A percentile compares a stretch with the other conserved stretches of the same genome.
Conservation (phyloP, 1,140 invertebrate species). For the Drosophila tani region DNA sequence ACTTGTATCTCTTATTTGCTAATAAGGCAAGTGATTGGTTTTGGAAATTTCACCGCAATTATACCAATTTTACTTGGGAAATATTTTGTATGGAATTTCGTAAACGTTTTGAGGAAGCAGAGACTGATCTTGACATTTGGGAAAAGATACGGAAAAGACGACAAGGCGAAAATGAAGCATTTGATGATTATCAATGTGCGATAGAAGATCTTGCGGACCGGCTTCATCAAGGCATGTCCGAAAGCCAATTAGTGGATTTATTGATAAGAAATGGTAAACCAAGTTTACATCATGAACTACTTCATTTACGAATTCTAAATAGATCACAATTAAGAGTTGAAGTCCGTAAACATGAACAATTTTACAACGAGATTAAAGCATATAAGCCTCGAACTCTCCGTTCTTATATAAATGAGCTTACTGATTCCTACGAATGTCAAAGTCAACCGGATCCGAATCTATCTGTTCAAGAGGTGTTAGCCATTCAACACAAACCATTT, state of each 20-base stretch:
- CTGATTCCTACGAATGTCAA: no score
- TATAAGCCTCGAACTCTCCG: neutral
- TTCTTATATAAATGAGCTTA: neutral
- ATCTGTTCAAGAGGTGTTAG: neutral
- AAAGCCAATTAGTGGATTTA: no score
- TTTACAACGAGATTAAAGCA: neutral
- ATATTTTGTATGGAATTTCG: constrained; percentile 1
- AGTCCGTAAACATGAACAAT: constrained; percentile 1
- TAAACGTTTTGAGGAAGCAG: neutral
- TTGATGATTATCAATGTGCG: no score
- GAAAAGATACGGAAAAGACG: neutral
- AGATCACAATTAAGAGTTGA: neutral
- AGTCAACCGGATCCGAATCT: neutral
- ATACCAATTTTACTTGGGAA: neutral
- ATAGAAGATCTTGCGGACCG: no score
- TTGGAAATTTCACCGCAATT: constrained; percentile 2
- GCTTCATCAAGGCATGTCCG: no score
- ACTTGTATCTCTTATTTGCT: neutral
- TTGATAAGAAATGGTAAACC: no score
- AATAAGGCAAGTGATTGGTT: constrained; percentile 2
- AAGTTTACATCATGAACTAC: neutral
- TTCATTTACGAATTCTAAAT: neutral
- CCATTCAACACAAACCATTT: neutral
- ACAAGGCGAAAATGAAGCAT: no score
- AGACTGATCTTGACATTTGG: neutral